phyloP scores from a whole-genome alignment of 2,113 vertebrate species.

The Microtus pennsylvanicus region DNA sequence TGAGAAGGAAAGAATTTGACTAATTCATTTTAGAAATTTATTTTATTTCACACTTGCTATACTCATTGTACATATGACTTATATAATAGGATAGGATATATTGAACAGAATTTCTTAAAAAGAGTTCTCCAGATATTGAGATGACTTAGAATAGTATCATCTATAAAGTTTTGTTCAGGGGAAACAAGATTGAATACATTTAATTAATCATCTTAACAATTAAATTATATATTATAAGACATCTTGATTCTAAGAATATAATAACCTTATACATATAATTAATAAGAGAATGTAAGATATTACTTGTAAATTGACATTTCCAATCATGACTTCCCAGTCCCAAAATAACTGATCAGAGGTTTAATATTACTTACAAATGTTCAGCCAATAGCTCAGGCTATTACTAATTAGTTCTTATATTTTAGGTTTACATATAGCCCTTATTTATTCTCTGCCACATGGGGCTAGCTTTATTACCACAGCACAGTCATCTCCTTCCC shows the following conservation, averaged over 20 bases:
- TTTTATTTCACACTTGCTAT: constrained; percentile 15
- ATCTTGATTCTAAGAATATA: neutral
- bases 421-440: no score
- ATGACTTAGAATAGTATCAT: neutral
- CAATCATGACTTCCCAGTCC: no score
- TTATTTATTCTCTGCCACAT: no score
- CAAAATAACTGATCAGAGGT: no score
- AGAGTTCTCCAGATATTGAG: neutral
- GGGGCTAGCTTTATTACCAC: no score
- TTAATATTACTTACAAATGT: no score
- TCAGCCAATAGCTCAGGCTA: no score
- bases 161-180: constrained; percentile 12
- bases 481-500: no score
- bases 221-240: constrained; percentile 6
- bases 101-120: neutral
- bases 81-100: neutral
- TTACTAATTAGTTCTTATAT: no score
- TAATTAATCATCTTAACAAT: neutral
- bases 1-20: neutral
- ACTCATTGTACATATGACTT: neutral
- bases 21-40: neutral
- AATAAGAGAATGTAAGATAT: neutral
- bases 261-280: neutral
- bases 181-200: neutral
- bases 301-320: neutral